These are phyloP conservation scores for Chloroceryle inda DNA, from an alignment of 2,797 vertebrate species.

Conservation along the genomic window DNA sequence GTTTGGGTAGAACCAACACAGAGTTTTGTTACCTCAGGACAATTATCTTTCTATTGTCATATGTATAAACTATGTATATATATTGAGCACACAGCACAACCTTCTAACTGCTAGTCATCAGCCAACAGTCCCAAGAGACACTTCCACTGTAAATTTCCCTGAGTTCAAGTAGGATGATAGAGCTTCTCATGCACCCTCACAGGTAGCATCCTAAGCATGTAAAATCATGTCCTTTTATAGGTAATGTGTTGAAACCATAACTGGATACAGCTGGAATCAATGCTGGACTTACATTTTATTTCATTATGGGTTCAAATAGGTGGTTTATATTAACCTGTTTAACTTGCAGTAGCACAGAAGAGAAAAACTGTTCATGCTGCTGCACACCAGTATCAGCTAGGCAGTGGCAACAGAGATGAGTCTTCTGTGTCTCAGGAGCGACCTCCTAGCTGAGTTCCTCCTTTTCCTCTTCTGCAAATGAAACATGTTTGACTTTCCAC, in stretches of 20 bases:
- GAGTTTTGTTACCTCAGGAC: not conserved
- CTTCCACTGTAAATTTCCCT: not conserved
- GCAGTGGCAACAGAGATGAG: not conserved
- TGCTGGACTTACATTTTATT: not conserved
- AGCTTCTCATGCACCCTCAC: not conserved
- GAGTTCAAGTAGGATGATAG: not conserved
- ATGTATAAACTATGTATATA: not conserved
- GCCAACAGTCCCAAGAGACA: not conserved
- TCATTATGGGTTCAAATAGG: not conserved
- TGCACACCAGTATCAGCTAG: not conserved
- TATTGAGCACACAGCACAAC: not conserved
- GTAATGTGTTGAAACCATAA: not conserved
- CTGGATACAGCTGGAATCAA: not conserved
- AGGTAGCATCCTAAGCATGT: not conserved
- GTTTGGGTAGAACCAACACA: not conserved
- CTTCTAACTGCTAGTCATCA: not conserved
- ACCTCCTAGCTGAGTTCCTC: not conserved
- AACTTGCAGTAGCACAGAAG: not conserved
- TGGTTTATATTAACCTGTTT: not conserved
- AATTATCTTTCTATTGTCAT: not conserved
- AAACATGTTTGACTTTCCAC: not conserved
- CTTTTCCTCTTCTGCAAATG: not conserved
- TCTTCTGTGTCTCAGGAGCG: not conserved
- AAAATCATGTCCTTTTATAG: not conserved
- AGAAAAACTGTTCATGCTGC: not conserved